Conservation (phyloP, 2,888 invertebrate genomes). For the Pachliopta kotzebuea region DNA sequence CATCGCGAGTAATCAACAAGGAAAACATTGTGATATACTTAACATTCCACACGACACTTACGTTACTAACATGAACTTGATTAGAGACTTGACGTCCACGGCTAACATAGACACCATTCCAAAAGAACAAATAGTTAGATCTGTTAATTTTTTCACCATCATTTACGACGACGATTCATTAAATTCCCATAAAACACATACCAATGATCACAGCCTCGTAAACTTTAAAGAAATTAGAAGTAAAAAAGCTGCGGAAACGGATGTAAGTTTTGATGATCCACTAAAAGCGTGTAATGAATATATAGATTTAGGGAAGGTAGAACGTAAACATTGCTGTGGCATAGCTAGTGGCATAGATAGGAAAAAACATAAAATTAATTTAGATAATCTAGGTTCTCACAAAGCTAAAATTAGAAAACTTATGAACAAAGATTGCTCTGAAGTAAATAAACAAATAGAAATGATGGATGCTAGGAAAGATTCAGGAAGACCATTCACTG, state of each 20-base stretch:
- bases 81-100: constrained; percentile 59
- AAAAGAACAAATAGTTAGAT: constrained; percentile 50
- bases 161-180: constrained; percentile 46
- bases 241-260: constrained; percentile 30
- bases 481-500: constrained; percentile 39
- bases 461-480: constrained; percentile 34
- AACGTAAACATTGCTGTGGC: constrained; percentile 55
- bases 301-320: constrained; percentile 35
- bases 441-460: constrained; percentile 31
- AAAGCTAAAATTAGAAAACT: constrained; percentile 45
- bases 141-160: constrained; percentile 63
- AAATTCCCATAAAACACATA: constrained; percentile 11
- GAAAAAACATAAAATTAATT: constrained; percentile 31
- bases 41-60: constrained; percentile 45
- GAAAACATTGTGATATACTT: constrained; percentile 29
- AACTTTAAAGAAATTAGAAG: not conserved
- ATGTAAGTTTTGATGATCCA: constrained; percentile 32
- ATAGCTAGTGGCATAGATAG: constrained; percentile 33
- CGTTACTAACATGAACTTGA: constrained; percentile 46
- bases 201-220: not conserved
- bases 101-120: constrained; percentile 44
- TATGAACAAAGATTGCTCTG: constrained; percentile 44
- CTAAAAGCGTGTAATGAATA: constrained; percentile 34
- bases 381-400: constrained; percentile 34
- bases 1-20: constrained; percentile 6